Conservation (phyloP, 2,888 invertebrate genomes). For the Amblyjoppa proteus region DNA sequence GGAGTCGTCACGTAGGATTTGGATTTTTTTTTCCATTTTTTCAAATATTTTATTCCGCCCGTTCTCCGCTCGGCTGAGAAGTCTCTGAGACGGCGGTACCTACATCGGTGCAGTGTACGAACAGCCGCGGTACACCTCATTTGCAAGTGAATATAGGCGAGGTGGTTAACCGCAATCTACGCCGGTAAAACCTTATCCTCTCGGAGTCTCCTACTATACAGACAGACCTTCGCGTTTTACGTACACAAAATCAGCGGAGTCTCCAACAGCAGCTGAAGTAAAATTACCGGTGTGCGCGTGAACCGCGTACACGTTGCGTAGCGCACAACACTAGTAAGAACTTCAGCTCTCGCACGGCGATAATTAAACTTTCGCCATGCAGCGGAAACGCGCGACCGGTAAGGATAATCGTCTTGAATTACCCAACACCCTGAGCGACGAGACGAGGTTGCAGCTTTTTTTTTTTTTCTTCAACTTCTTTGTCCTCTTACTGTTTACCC, state of each 20-base stretch:
- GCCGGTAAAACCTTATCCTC: constrained; percentile 36
- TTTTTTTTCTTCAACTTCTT: background rate
- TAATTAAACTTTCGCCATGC: constrained; percentile 67
- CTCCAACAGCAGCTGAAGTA: constrained; percentile 14
- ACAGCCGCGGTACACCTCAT: constrained; percentile 52
- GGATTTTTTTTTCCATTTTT: background rate
- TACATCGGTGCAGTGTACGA: background rate
- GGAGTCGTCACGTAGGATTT: background rate
- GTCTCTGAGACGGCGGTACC: background rate
- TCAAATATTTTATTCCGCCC: background rate
- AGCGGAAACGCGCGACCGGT: constrained; percentile 38
- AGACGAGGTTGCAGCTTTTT: background rate
- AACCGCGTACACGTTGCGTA: constrained; percentile 5
- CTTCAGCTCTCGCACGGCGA: constrained; percentile 10
- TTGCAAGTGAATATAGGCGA: constrained; percentile 61
- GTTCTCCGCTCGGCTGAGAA: constrained; percentile 3
- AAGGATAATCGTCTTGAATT: constrained; percentile 62
- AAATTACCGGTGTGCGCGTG: constrained; percentile 7
- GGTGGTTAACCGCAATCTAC: constrained; percentile 59
- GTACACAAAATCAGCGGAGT: constrained; percentile 8
- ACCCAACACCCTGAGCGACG: constrained; percentile 40
- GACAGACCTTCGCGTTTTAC: background rate
- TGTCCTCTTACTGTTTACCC: background rate
- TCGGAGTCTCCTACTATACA: constrained; percentile 5
- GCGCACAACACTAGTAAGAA: constrained; percentile 28